Evolutionary conservation across 2,888 invertebrate species (phyloP), one percentile per base, ranked within the genome.

Genomic region (Meteorus colon): DNA sequence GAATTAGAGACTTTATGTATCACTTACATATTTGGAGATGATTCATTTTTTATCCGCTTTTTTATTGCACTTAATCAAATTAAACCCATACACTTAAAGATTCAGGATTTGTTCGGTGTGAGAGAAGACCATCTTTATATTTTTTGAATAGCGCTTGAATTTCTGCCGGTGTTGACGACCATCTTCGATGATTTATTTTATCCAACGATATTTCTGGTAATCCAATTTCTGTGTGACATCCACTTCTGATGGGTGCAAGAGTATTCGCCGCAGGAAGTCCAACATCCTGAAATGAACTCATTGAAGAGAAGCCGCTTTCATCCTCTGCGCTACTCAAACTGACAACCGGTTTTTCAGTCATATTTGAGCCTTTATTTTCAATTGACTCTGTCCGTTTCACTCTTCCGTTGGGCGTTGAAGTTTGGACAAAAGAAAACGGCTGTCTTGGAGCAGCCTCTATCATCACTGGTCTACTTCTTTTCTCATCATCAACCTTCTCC

Each of bases 221-320:
- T 1, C 89, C 89, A 12, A 89, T 82, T 73, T 89, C 89, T 12
- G 87, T 85, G 77, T 89, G 89, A 77, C 85, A 89, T 24, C 85
- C 83, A 19, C 86, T 86, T 73, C 86, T 89, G 5, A 87, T 80
- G 0, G 86, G 85, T 24, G 77, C 55, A 19, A 34, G 68, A 3
- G 77, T 19, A 60, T 77, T 78, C 24, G 71, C 72, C 2, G 76
- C 68, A 0, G 95, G 95, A 84, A 95, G 90, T 14, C 95, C 95
- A 66, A 95, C 93, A 86, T 96, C 96, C 90, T 96, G 95, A 87
- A 95, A 96, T 8, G 96, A 96, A 88, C 93, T 95, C 92, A 96
- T 94, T 10, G 96, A 96, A 16, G 95, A 95, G 89, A 96, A 96
- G 37, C 96, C 96, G 86, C 96, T 96, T 89, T 96, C 96, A 83